Evolutionary conservation across 2,888 invertebrate species (phyloP).

Genomic region (Troides oblongomaculatus): DNA sequence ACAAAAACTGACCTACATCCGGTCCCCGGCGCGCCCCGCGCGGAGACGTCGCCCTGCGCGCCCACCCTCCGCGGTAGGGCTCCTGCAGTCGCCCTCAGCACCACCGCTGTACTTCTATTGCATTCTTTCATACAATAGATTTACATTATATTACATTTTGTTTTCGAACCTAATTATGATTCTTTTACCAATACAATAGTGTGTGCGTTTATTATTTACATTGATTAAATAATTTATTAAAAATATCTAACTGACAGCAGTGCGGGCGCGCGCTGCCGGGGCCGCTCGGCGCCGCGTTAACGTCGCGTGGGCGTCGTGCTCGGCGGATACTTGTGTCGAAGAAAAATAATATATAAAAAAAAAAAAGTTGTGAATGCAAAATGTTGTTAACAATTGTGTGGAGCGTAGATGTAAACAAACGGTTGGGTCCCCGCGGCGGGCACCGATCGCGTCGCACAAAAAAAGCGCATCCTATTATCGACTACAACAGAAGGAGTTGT

Average conservation of each 20-base stretch:
- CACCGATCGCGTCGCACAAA: conserved; percentile 66
- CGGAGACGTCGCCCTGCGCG: conserved; percentile 65
- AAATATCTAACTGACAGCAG: no score
- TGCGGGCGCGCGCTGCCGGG: no score
- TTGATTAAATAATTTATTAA: no score
- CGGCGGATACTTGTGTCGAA: no score
- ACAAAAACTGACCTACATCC: conserved; percentile 80
- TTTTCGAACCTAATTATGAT: neutral
- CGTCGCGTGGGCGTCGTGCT: no score
- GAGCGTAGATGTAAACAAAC: conserved; percentile 52
- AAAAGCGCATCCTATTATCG: conserved; percentile 80
- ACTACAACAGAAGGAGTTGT: conserved; percentile 79
- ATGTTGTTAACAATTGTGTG: no score
- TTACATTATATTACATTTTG: no score
- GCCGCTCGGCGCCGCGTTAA: no score
- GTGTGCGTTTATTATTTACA: neutral
- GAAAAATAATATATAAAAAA: no score
- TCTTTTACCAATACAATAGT: conserved; percentile 28
- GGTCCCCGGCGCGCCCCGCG: conserved; percentile 76
- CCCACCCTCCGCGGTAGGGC: conserved; percentile 58
- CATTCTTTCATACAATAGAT: no score
- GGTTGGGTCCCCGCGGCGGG: conserved; percentile 42
- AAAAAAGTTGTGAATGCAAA: no score
- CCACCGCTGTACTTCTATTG: no score
- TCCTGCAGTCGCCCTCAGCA: conserved; percentile 52